phyloP scores from a whole-genome alignment of 2,797 vertebrate genomes.

The Serranus cabrilla region DNA sequence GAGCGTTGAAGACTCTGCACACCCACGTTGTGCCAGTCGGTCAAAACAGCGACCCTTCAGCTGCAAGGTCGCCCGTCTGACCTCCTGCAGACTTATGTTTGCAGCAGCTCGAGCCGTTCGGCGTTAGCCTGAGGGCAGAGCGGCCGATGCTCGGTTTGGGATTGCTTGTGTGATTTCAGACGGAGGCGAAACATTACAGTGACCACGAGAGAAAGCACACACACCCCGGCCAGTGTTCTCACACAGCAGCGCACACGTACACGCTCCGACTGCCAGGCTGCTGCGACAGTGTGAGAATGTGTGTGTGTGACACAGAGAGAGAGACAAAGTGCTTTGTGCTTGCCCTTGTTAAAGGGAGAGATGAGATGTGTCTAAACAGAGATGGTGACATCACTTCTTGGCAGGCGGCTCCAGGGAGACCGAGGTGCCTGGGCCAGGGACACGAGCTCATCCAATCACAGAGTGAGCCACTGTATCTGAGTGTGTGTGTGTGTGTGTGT shows the following conservation, averaged over 20 bases:
- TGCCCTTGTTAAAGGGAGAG: slow-evolving; percentile 70
- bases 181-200: neutral
- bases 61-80: slow-evolving; percentile 21
- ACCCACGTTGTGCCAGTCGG: neutral
- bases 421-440: slow-evolving; percentile 51
- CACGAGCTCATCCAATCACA: slow-evolving; percentile 66
- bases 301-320: slow-evolving; percentile 1
- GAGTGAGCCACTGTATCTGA: slow-evolving; percentile 38
- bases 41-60: slow-evolving; percentile 9
- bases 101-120: slow-evolving; percentile 13
- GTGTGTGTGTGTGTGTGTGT: slow-evolving; percentile 18
- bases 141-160: neutral
- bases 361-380: slow-evolving; percentile 73
- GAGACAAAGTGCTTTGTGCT: slow-evolving; percentile 47
- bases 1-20: neutral
- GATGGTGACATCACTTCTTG: slow-evolving; percentile 79
- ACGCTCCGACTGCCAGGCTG: neutral
- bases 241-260: neutral
- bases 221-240: slow-evolving; percentile 4
- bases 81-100: slow-evolving; percentile 6
- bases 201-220: neutral
- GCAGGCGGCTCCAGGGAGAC: slow-evolving; percentile 71
- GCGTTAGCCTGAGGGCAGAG: slow-evolving; percentile 24
- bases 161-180: neutral
- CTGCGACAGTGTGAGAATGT: slow-evolving; percentile 20